Evolutionary conservation across 1,140 invertebrate genomes (phyloP).

Genomic region (Ridgeia piscesae): DNA sequence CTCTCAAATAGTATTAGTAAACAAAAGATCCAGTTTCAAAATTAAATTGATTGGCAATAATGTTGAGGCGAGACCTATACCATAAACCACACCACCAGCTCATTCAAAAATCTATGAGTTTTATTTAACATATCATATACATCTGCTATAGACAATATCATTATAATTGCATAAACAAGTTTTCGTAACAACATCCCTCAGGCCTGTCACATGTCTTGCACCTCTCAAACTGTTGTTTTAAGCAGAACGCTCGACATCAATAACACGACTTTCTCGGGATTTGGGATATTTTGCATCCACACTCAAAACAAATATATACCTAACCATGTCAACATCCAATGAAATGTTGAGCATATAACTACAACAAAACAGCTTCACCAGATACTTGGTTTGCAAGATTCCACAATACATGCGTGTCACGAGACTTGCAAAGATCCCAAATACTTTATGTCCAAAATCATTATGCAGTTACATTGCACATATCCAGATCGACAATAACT

Average conservation of each 20-base stretch:
- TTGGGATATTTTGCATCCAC: not conserved
- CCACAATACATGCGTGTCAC: not conserved
- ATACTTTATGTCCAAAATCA: not conserved
- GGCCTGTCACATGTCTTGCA: not conserved
- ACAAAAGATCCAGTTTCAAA: too few relatives aligned
- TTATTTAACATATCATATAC: conserved; percentile 1
- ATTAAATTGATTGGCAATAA: too few relatives aligned
- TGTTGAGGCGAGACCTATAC: too few relatives aligned
- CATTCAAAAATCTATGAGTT: not conserved
- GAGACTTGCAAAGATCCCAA: not conserved
- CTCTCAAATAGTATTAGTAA: too few relatives aligned
- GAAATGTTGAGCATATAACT: not conserved
- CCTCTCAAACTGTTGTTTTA: not conserved
- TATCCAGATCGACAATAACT: not conserved
- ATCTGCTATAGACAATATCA: not conserved
- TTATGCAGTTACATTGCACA: not conserved
- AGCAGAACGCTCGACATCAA: not conserved
- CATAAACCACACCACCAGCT: not conserved
- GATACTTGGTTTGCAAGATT: not conserved
- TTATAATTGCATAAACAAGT: not conserved
- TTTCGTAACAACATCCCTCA: not conserved
- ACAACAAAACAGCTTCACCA: not conserved
- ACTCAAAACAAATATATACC: not conserved
- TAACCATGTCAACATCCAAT: not conserved
- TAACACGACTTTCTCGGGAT: not conserved